Conservation (phyloP, 2,797 vertebrate genomes). For the Adelosebastes latens region DNA sequence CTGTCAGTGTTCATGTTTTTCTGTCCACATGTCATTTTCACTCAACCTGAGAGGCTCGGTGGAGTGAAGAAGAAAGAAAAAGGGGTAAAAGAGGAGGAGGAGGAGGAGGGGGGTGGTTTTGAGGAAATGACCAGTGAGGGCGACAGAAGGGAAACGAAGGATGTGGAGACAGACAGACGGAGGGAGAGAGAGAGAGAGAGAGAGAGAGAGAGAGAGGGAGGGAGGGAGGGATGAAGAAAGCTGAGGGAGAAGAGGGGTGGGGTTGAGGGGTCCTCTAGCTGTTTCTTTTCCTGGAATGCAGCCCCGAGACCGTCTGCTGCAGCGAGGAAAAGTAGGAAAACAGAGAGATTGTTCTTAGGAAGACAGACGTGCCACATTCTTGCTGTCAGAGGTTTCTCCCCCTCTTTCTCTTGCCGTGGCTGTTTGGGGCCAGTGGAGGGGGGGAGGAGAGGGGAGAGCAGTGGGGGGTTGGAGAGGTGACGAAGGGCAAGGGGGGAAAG, state of each 20-base stretch:
- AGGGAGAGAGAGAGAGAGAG: constrained; percentile 16
- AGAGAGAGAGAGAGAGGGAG: constrained; percentile 27
- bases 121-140: constrained; percentile 68
- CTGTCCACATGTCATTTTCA: constrained; percentile 20
- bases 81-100: background rate
- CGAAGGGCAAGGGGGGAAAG: constrained; percentile 29
- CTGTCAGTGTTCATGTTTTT: background rate
- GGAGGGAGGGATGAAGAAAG: constrained; percentile 45
- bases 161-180: constrained; percentile 63
- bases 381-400: constrained; percentile 56
- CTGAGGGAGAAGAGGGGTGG: constrained; percentile 47
- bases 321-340: constrained; percentile 71
- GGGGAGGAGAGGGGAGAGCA: constrained; percentile 10
- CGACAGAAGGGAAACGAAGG: constrained; percentile 76
- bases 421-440: constrained; percentile 57
- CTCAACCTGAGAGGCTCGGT: constrained; percentile 41
- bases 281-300: constrained; percentile 80
- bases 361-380: constrained; percentile 80
- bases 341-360: constrained; percentile 73
- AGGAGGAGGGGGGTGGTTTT: constrained; percentile 14
- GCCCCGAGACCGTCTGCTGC: constrained; percentile 69
- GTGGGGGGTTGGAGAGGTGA: constrained; percentile 51
- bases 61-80: constrained; percentile 47
- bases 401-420: constrained; percentile 13
- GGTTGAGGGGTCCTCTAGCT: constrained; percentile 60